Conservation (phyloP, 2,797 vertebrate species). For the Channa striata region DNA sequence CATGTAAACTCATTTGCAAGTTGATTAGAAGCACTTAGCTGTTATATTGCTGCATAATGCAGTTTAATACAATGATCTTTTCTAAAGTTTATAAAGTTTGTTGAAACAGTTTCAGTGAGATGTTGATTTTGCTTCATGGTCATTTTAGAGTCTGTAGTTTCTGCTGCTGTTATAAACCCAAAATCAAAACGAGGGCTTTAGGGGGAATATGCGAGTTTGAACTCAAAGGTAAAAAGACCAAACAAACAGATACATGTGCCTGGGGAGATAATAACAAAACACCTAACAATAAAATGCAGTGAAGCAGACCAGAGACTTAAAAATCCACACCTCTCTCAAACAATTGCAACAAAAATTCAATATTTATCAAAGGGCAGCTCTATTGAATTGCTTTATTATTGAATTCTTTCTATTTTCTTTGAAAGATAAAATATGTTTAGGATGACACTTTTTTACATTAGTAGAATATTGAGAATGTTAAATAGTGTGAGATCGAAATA, state of each 20-base stretch:
- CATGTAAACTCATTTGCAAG: too few species aligned
- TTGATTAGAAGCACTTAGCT: too few species aligned
- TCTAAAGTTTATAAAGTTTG: too few species aligned
- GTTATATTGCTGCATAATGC: too few species aligned
- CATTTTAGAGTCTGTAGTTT: too few species aligned
- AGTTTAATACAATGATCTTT: too few species aligned
- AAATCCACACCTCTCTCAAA: not conserved
- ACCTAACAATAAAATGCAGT: not conserved
- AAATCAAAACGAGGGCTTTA: too few species aligned
- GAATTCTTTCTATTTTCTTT: not conserved
- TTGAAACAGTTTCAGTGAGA: too few species aligned
- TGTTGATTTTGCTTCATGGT: too few species aligned
- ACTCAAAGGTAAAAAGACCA: not conserved
- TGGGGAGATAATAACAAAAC: not conserved
- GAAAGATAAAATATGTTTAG: not conserved
- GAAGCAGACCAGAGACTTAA: not conserved
- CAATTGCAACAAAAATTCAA: not conserved
- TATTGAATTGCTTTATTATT: not conserved
- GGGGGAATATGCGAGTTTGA: not conserved
- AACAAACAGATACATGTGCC: not conserved
- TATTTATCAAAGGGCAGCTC: not conserved
- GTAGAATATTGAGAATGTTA: not conserved
- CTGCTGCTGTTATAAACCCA: too few species aligned
- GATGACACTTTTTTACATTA: not conserved
- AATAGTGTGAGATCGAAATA: conserved; percentile 1